Evolutionary conservation across 1,140 invertebrate genomes (phyloP), one percentile per base, ranked within the genome.

Genomic region (Tetramorium simillimum): DNA sequence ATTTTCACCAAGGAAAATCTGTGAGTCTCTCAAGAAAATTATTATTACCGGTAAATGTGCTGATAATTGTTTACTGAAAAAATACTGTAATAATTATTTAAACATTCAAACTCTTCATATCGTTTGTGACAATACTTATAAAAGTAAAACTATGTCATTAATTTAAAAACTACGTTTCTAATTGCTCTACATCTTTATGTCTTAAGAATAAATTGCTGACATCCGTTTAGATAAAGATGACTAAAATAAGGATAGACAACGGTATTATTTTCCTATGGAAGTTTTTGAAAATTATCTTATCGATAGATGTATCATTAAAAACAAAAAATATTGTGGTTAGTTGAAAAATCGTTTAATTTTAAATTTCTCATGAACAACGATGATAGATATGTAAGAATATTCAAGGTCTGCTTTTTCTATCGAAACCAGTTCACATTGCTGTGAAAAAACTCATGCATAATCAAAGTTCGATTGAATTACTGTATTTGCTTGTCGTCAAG

Each of bases 331-430:
- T 81, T 70, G 6, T 5, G 21, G 14, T 65, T 3, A 21, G 14
- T 9, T 14, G 0, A 16, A 3, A 7, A 67, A 67, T 80, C 7
- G 5, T 33, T 81, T 40, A 37, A 2, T 6, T 53, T 81, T 70
- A 43, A 3, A 6, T 43, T 77, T 65, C 43, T 78, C 24, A 46
- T 1, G 14, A 43, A 56, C 21, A 24, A 81, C 18, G 12, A 12
- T 6, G 18, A 56, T 1, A 53, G 2, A 72, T n/a, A 69, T 16
- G 24, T 0, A 43, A 81, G 16, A n/a, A 28, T 70, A 24, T 28
- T 70, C 53, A 24, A 70, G 65, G 65, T 70, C 7, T 49, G 4
- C 6, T 21, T 72, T 70, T 81, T 72, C 24, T n/a, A 5, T 72
- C 2, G 12, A n/a, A 72, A 81, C 65, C 49, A 72, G 65, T 81